Base-by-base conservation (phyloP, 2,113 vertebrate genomes). In the Boulengeromyrus knoepffleri region DNA sequence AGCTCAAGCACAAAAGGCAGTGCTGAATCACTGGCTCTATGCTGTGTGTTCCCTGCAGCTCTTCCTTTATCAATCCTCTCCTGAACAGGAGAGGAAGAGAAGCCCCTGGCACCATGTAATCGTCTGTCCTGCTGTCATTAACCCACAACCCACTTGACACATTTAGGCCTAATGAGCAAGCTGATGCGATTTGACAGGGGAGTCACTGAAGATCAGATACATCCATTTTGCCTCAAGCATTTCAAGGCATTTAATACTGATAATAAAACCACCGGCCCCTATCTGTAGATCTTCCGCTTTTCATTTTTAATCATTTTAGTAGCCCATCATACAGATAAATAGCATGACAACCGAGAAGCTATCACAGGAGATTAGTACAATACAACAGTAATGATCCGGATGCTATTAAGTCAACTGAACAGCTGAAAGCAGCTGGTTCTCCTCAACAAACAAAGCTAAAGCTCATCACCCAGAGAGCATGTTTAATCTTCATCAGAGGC, bases 401-500 rank as follows among this genome's bases (percentile, higher is more conserved):
- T 36, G 36, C 66, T 8, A 53, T 6, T 87, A 27, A 86, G 24
- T 2, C n/a, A 87, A 53, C 85, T 87, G 85, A 4, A 8, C 49
- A 39, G 47, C 46, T 52, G n/a, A 36, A 86, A 27, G 21, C 21
- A 15, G 21, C n/a, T n/a, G 42, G 8, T 88, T 42, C 15, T 7
- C 21, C 31, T 15, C 36, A 88, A 42, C 88, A 49, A 88, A 74
- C 88, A 45, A 12, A 27, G 10, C 1, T 12, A 5, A 7, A 49
- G 42, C 42, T 49, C 53, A 42, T 62, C 52, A 46, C 9, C 31
- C 58, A 42, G 3, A 42, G 42, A 39, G 24, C 39, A 39, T 19
- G 88, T 49, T 70, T 74, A 88, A 88, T 21, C 46, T 74, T 50
- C 3, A 49, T 21, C 88, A 77, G 88, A 50, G 56, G 87, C 87